Evolutionary conservation across 2,113 vertebrate genomes (phyloP), one percentile per base, ranked within the genome.

Genomic region (Hemibagrus wyckioides): DNA sequence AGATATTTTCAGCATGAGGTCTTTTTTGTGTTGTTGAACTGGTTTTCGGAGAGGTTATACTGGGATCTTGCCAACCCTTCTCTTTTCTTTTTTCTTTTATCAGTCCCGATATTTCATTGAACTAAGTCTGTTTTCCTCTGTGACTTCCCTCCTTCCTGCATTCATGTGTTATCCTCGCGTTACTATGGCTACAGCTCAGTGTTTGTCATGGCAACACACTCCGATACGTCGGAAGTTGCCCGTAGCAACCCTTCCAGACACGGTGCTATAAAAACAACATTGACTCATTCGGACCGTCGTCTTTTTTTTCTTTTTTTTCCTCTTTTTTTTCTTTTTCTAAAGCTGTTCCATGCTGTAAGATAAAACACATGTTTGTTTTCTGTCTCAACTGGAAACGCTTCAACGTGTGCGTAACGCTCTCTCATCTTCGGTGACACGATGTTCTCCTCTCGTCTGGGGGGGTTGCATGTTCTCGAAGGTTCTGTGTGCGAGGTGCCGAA

Each of bases 161-260:
- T 86, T 92, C 41, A 67, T 92, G 54, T 94, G 92, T 94, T 93
- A 90, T 90, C 89, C 89, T 48, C 6, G 80, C 89, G 93, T 94
- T 93, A 87, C 93, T 80, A 19, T 88, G 90, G 89, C 77, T 59
- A 93, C 91, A 85, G 87, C 91, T 87, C 87, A 91, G 90, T 94
- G 90, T 94, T 94, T 95, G 94, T 95, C 92, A 93, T 94, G 92
- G 94, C 91, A 93, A 94, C 93, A 48, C 86, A 73, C 75, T 90
- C 73, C 41, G 56, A 91, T 89, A 91, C 79, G 90, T 91, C 82
- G 80, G 91, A 92, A 90, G 93, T 93, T 93, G 84, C 91, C 91
- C 86, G 52, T 92, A 88, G 92, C 91, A 94, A 94, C 93, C 77
- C 21, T 19, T 88, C 73, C 90, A 86, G 91, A 92, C 91, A 90